Conservation (phyloP, 2,797 vertebrate species). For the Mus caroli region DNA sequence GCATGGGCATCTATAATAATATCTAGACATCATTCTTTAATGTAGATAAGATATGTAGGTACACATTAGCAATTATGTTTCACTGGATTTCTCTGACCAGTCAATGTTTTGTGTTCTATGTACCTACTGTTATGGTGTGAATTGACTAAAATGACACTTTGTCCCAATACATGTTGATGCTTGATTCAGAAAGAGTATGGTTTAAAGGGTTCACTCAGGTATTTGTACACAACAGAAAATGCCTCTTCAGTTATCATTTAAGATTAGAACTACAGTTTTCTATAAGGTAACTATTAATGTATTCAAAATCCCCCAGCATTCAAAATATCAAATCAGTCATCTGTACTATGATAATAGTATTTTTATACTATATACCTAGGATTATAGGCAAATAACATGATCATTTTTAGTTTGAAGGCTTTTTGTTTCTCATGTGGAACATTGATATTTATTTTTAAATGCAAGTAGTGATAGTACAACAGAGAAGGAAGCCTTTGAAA, state of each 20-base stretch:
- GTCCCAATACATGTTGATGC: neutral
- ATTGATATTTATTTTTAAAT: neutral
- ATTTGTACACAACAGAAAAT: neutral
- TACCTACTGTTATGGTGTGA: neutral
- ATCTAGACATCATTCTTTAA: neutral
- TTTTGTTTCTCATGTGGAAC: neutral
- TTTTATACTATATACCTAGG: neutral
- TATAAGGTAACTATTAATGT: neutral
- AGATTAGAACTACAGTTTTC: neutral
- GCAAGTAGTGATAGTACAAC: neutral
- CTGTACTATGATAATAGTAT: neutral
- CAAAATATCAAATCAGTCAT: neutral
- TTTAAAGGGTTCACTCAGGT: neutral
- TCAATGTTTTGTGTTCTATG: neutral
- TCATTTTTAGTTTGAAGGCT: neutral
- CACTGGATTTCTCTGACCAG: neutral
- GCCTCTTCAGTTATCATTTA: neutral
- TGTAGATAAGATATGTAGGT: neutral
- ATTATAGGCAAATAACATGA: neutral
- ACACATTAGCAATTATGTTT: too few relatives aligned
- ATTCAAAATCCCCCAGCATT: neutral
- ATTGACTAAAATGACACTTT: neutral
- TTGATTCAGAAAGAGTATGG: slow-evolving; percentile 7
- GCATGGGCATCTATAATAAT: neutral
- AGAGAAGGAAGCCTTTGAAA: neutral